A percentile compares a stretch with the other conserved stretches of the same genome.
Conservation (phyloP, 2,113 vertebrate genomes). For the Merops nubicus region DNA sequence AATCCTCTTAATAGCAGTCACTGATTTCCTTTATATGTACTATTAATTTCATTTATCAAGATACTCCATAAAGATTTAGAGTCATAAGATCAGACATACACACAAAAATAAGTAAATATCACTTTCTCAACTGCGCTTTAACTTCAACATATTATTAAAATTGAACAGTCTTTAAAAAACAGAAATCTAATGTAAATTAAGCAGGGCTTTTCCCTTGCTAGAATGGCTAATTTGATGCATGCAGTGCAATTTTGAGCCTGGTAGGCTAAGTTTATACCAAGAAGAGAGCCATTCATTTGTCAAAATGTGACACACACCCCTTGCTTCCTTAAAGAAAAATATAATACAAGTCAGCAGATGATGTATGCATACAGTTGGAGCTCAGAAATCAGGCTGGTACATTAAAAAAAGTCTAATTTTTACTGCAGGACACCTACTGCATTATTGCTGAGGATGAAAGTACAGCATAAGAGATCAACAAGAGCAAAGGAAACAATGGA, state of each 20-base stretch:
- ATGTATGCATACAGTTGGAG: not conserved
- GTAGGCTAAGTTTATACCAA: not conserved
- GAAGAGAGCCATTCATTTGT: not conserved
- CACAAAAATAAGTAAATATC: not conserved
- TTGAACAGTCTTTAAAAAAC: not conserved
- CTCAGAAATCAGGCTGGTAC: not conserved
- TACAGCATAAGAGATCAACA: not conserved
- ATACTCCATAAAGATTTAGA: not conserved
- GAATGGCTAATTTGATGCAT: not conserved
- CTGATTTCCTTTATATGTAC: not conserved
- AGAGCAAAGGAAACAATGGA: not conserved
- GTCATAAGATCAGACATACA: fast-evolving
- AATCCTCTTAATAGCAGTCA: not conserved
- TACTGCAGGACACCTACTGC: not conserved
- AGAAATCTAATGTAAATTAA: not conserved
- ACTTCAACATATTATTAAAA: not conserved
- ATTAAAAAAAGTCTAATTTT: not conserved
- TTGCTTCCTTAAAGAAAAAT: not conserved
- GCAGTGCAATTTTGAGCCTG: not conserved
- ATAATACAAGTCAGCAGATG: not conserved
- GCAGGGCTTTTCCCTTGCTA: not conserved
- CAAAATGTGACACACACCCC: not conserved
- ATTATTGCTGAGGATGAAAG: not conserved
- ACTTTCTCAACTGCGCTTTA: not conserved
- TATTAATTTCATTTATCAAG: not conserved